phyloP scores from a whole-genome alignment of 2,113 vertebrate species.

The Garra rufa region DNA sequence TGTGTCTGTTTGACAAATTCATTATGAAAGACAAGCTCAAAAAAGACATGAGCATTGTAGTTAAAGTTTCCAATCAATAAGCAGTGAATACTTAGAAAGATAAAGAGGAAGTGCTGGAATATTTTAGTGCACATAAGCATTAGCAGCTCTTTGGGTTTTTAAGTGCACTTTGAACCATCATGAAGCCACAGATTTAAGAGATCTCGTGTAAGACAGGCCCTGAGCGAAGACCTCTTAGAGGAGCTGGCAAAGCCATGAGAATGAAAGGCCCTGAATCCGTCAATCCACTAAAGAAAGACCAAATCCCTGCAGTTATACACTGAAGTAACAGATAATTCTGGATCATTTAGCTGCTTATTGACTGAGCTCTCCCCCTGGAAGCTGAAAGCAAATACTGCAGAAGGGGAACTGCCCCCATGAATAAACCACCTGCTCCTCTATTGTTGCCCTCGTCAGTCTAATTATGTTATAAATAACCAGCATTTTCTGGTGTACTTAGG shows the following conservation, averaged over 20 bases:
- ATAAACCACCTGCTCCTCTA: constrained; percentile 54
- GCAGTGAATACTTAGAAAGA: constrained; percentile 17
- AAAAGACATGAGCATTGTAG: background rate
- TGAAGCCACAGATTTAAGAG: constrained; percentile 6
- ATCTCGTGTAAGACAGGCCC: background rate
- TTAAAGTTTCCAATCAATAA: background rate
- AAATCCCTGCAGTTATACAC: background rate
- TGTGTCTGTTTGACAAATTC: background rate
- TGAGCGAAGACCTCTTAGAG: constrained; percentile 3
- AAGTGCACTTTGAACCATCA: background rate
- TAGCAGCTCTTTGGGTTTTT: constrained; percentile 11
- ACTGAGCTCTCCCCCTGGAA: constrained; percentile 14
- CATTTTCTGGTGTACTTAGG: constrained; percentile 56
- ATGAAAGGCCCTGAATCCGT: constrained; percentile 6
- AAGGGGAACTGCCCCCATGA: constrained; percentile 45
- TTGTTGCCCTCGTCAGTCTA: constrained; percentile 48
- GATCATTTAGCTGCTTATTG: constrained; percentile 18
- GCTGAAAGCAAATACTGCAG: constrained; percentile 34
- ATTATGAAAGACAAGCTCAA: background rate
- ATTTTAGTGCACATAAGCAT: background rate
- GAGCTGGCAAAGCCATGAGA: constrained; percentile 5
- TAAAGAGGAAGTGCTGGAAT: constrained; percentile 41
- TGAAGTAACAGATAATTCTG: constrained; percentile 39
- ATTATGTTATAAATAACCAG: constrained; percentile 46
- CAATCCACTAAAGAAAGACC: constrained; percentile 13